phyloP scores from a whole-genome alignment of 2,797 vertebrate genomes.

The Schizothorax lantsangensis region DNA sequence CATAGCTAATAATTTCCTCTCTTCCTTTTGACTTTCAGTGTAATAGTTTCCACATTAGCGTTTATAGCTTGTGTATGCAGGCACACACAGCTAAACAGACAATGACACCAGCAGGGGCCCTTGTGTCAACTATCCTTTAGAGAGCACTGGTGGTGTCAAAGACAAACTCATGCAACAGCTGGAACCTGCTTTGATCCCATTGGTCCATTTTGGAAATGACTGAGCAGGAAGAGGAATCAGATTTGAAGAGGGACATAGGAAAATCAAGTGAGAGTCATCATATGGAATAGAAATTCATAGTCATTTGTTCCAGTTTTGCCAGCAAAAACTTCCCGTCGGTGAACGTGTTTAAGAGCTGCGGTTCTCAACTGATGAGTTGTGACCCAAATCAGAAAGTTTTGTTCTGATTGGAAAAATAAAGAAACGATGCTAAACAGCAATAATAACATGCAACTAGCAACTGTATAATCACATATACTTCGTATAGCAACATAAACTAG shows the following conservation, averaged over 20 bases:
- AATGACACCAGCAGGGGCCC: conserved; percentile 21
- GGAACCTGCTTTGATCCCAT: conserved; percentile 16
- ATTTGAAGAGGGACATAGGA: background rate
- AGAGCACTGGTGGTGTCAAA: conserved; percentile 10
- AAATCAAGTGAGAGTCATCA: background rate
- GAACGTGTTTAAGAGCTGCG: background rate
- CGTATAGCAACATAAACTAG: background rate
- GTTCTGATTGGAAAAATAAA: background rate
- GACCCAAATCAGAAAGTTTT: background rate
- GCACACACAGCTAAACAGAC: conserved; percentile 1
- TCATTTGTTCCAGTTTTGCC: background rate
- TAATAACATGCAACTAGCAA: background rate
- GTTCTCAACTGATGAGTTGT: background rate
- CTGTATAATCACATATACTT: background rate
- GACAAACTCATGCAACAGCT: background rate
- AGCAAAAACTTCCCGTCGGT: background rate
- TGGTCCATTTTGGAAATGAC: background rate
- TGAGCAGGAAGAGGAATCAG: background rate
- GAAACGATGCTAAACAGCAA: background rate
- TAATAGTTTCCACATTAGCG: conserved; percentile 43
- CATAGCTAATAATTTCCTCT: background rate
- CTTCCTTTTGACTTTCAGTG: background rate
- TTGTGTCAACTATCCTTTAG: conserved; percentile 29
- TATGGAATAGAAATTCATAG: background rate
- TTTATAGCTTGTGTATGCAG: conserved; percentile 12